Percentiles rank a stretch among this genome's conserved stretches.
phyloP scores from a whole-genome alignment of 2,113 vertebrate species.

The Prochilodus magdalenae region DNA sequence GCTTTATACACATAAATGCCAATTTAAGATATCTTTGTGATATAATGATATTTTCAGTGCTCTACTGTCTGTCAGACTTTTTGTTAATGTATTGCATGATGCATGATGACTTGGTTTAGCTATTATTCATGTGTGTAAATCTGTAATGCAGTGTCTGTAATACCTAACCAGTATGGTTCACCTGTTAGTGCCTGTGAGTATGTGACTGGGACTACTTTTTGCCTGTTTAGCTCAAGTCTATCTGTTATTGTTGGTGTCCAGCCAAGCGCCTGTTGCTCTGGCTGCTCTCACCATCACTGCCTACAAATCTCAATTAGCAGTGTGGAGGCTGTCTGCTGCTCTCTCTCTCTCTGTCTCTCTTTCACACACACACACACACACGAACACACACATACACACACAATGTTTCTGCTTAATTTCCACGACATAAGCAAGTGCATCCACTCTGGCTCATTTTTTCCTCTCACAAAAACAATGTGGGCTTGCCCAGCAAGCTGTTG shows the following conservation, averaged over 20 bases:
- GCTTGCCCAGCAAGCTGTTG: slow-evolving; percentile 78
- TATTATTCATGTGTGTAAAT: not conserved
- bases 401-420: slow-evolving; percentile 32
- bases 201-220: not conserved
- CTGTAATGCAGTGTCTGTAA: not conserved
- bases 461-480: slow-evolving; percentile 52
- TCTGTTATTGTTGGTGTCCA: slow-evolving; percentile 26
- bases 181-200: too few relatives aligned
- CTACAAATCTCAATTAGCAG: slow-evolving; percentile 59
- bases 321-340: not conserved
- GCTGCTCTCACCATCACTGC: slow-evolving; percentile 32
- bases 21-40: too few relatives aligned
- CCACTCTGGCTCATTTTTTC: slow-evolving; percentile 44
- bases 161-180: not conserved
- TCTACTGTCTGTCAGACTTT: too few relatives aligned
- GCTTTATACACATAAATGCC: too few relatives aligned
- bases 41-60: too few relatives aligned
- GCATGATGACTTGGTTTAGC: not conserved
- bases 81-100: too few relatives aligned
- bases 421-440: slow-evolving; percentile 33
- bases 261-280: slow-evolving; percentile 45
- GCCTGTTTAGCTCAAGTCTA: not conserved
- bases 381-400: not conserved
- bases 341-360: not conserved
- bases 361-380: not conserved